phyloP scores from a whole-genome alignment of 2,888 invertebrate species.

The Oligia fasciuncula region DNA sequence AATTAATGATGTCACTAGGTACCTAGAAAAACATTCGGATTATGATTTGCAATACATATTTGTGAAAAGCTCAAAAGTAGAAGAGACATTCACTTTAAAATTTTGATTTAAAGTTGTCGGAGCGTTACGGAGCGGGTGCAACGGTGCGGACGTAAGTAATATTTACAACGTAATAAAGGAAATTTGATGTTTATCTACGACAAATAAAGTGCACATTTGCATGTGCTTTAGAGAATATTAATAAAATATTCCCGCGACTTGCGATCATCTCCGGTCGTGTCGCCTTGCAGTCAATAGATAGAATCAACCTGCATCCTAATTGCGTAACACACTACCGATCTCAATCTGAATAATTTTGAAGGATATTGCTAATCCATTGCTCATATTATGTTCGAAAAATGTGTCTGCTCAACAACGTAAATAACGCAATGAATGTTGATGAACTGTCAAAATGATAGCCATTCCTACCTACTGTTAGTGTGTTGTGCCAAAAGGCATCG shows the following conservation, averaged over 20 bases:
- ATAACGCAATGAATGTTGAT: too few relatives aligned
- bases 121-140: neutral
- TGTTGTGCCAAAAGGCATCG: neutral
- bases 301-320: too few relatives aligned
- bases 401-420: too few relatives aligned
- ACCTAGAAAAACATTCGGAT: neutral
- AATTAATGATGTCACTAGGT: neutral
- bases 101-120: conserved; percentile 8
- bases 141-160: conserved; percentile 10
- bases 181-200: conserved; percentile 25
- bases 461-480: too few relatives aligned
- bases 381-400: too few relatives aligned
- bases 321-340: too few relatives aligned
- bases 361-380: too few relatives aligned
- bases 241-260: neutral
- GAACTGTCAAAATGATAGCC: too few relatives aligned
- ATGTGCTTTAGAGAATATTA: neutral
- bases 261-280: neutral
- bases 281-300: neutral
- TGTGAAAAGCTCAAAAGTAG: neutral
- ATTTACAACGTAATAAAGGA: conserved; percentile 1
- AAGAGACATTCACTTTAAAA: conserved; percentile 11
- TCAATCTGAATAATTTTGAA: too few relatives aligned
- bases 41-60: neutral
- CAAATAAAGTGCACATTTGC: conserved; percentile 16